Base-by-base conservation (phyloP, 2,888 invertebrate species). In the Coremacera marginata region DNA sequence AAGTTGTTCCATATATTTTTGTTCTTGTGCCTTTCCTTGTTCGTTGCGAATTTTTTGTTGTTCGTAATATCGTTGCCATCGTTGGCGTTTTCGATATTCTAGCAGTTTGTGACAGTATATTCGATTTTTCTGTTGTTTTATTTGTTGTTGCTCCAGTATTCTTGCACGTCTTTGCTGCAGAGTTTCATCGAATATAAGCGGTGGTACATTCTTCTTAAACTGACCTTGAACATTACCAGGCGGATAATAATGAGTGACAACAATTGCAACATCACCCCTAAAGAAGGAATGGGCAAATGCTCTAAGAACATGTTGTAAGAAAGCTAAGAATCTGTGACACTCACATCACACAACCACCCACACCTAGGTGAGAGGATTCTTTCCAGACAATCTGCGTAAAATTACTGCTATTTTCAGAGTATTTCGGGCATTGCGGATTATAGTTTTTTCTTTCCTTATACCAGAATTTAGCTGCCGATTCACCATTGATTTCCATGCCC, bases 371-470 rank as follows among this genome's bases (percentile, higher is more conserved):
- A 71, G 91, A 92, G 77, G 93, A 94, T 67, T 92, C 92, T 82
- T 93, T 93, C 96, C 96, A 96, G 31, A 96, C 91, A 2, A 96
- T 92, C 90, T 96, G 96, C 0, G 95, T 94, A 85, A 96, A 96
- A 86, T 96, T 96, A 16, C 96, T 96, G 80, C 94, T 93, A 79
- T 91, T 91, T 78, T 91, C 91, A 8, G 90, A 91, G 1, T 94
- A 94, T 78, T 93, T 93, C 0, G 86, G 84, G 80, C 87, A 90
- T 14, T 92, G 91, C 84, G 94, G 95, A 57, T 90, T 90, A 84
- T 94, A 94, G 72, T 92, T 90, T 78, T 92, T 91, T 49, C 95
- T 93, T 89, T 95, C 95, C 70, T 92, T 91, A 82, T 94, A 95
- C 96, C 96, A 97, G 83, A 93, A 92, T 57, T 94, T 93, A 0